Conservation (phyloP, 2,113 vertebrate genomes). For the Empidonax alnorum region DNA sequence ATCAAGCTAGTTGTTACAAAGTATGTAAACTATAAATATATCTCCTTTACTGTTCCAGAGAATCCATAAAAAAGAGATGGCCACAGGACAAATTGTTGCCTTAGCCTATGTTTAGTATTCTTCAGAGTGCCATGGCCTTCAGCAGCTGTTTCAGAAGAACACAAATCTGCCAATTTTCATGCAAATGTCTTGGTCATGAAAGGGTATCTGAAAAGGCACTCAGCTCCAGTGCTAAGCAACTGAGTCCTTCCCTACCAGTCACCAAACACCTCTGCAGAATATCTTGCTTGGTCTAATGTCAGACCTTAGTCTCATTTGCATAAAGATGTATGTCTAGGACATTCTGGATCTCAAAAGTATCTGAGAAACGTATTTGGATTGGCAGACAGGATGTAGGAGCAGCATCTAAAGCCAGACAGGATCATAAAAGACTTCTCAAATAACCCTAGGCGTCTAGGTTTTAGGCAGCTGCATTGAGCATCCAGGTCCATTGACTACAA, state of each 20-base stretch:
- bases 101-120: background rate
- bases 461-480: background rate
- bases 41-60: background rate
- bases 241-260: background rate
- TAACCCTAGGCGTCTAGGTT: accelerated
- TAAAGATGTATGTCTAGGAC: background rate
- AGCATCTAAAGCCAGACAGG: background rate
- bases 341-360: background rate
- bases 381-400: background rate
- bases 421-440: background rate
- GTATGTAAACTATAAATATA: background rate
- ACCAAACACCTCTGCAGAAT: background rate
- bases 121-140: background rate
- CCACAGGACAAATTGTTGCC: background rate
- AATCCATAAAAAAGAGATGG: background rate
- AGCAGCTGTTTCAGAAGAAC: background rate
- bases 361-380: background rate
- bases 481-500: background rate
- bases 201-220: background rate
- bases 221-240: background rate
- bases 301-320: background rate
- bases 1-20: background rate
- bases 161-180: background rate
- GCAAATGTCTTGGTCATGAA: background rate
- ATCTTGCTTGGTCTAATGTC: background rate